A percentile compares a stretch with the other conserved stretches of the same genome.
Conservation (phyloP, 2,113 vertebrate species). For the Prionailurus bengalensis region DNA sequence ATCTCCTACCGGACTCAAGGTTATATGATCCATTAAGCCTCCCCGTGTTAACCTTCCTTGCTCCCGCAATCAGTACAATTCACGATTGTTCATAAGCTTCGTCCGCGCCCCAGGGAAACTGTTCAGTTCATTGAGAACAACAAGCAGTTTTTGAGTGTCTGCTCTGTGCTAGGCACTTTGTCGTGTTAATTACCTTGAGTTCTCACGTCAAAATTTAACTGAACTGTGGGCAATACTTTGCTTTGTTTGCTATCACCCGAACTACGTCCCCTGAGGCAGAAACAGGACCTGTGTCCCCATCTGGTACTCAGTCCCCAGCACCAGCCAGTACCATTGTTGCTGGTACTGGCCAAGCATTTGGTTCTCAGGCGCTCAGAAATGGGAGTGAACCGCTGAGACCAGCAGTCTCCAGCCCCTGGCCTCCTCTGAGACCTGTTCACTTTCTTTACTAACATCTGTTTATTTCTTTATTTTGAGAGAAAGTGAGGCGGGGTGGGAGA, state of each 20-base stretch:
- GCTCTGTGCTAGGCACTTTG: neutral
- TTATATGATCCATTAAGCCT: neutral
- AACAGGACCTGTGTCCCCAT: fast-evolving
- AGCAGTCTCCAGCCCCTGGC: no score
- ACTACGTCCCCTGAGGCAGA: neutral
- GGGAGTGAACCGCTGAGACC: no score
- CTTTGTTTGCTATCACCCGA: neutral
- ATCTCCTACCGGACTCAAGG: neutral
- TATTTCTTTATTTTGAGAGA: neutral
- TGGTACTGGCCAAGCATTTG: no score
- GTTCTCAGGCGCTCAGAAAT: no score
- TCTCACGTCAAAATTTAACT: neutral
- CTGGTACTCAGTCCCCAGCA: no score
- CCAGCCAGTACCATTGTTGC: no score
- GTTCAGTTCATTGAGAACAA: neutral
- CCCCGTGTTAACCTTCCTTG: neutral
- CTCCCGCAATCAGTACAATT: neutral
- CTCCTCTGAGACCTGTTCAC: neutral
- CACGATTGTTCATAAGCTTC: neutral
- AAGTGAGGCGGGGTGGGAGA: no score
- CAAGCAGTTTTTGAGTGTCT: neutral
- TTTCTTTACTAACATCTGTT: neutral
- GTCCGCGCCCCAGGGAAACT: neutral
- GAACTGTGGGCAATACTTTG: neutral
- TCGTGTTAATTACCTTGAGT: neutral